Evolutionary conservation across 2,888 invertebrate genomes (phyloP).

Genomic region (Incurvaria masculella): DNA sequence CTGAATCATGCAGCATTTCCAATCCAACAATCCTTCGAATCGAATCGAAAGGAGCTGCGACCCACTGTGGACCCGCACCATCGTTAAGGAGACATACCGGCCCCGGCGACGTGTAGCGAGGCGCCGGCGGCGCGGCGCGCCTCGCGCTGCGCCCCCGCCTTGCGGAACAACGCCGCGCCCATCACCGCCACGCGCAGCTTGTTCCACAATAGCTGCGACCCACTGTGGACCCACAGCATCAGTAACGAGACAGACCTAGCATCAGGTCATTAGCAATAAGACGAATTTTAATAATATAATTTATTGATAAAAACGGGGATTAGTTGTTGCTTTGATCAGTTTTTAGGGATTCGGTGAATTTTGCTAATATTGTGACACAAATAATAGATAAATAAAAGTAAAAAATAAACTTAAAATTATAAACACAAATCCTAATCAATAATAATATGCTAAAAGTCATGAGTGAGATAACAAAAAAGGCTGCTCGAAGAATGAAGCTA

Average conservation of each 20-base stretch:
- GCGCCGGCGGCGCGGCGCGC: constrained; percentile 32
- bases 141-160: constrained; percentile 60
- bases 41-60: constrained; percentile 91
- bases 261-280: not conserved
- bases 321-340: not conserved
- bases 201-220: constrained; percentile 88
- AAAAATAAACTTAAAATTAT: no score
- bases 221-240: constrained; percentile 36
- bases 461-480: no score
- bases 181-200: constrained; percentile 89
- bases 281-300: no score
- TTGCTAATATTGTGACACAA: not conserved
- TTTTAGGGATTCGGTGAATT: not conserved
- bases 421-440: no score
- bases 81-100: constrained; percentile 16
- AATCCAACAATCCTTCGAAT: no score
- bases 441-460: no score
- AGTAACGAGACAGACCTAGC: no score
- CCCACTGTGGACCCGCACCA: constrained; percentile 44
- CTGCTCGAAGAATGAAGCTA: no score
- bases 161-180: constrained; percentile 85
- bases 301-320: no score
- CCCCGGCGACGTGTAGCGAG: constrained; percentile 19
- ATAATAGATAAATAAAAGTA: not conserved
- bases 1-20: no score